These are phyloP conservation scores for Meteorus sp. DNA, from an alignment of 1,140 invertebrate species.

Conservation along the genomic window DNA sequence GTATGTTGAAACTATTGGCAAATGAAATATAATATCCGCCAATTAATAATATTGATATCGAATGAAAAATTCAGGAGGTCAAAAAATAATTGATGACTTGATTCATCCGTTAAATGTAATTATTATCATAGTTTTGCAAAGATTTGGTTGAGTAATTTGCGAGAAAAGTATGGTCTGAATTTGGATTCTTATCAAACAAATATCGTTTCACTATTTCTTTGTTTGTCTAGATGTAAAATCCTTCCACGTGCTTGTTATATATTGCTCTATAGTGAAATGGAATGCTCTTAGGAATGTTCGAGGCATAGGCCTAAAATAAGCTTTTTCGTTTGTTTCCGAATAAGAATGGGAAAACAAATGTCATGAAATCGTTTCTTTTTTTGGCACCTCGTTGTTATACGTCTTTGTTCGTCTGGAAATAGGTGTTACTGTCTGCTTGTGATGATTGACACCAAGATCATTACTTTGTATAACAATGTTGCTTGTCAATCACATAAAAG, in stretches of 20 bases:
- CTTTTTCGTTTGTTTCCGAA: background rate
- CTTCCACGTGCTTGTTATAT: background rate
- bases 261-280: background rate
- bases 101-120: constrained; percentile 1
- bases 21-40: constrained; percentile 1
- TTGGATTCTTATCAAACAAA: background rate
- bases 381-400: constrained; percentile 32
- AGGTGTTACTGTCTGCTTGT: constrained; percentile 21
- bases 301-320: background rate
- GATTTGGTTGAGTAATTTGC: background rate
- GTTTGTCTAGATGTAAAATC: background rate
- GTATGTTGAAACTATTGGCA: constrained; percentile 3
- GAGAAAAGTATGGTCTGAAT: background rate
- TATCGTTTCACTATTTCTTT: background rate
- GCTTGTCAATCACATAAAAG: constrained; percentile 2
- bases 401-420: constrained; percentile 9
- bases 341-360: background rate
- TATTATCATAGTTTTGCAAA: background rate
- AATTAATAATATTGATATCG: background rate
- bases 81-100: constrained; percentile 19
- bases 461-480: background rate
- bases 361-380: constrained; percentile 17
- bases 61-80: constrained; percentile 6
- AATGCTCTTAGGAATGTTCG: constrained; percentile 16
- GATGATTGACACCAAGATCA: constrained; percentile 5